These are phyloP conservation scores for Campylomormyrus numenius DNA, from an alignment of 2,113 vertebrate species.

Conservation along the genomic window DNA sequence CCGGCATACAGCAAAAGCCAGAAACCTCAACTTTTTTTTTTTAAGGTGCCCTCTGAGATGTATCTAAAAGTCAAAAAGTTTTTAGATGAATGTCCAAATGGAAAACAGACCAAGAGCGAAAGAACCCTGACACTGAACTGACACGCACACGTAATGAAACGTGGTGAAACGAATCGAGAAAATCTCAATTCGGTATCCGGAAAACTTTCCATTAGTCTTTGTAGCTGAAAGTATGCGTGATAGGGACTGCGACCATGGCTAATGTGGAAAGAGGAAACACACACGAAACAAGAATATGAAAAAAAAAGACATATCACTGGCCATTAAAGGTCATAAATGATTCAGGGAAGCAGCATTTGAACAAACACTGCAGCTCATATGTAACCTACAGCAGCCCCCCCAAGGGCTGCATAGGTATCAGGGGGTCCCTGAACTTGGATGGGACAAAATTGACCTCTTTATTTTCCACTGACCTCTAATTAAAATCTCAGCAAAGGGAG, in stretches of 20 bases:
- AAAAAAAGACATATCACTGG: not conserved
- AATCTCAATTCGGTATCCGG: not conserved
- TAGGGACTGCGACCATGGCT: not conserved
- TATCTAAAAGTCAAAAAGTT: not conserved
- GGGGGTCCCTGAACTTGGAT: not conserved
- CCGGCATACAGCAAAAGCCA: not conserved
- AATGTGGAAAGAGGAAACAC: not conserved
- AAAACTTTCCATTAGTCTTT: not conserved
- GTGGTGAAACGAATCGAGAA: not conserved
- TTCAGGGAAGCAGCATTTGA: not conserved
- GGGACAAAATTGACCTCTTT: not conserved
- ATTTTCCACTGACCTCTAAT: not conserved
- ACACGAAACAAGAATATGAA: not conserved
- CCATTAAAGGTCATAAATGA: not conserved
- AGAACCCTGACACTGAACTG: not conserved
- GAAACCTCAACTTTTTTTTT: not conserved
- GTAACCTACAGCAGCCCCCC: not conserved
- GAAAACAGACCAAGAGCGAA: not conserved
- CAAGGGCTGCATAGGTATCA: not conserved
- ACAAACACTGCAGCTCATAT: not conserved
- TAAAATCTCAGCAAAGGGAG: not conserved
- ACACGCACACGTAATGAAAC: not conserved
- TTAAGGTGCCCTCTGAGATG: not conserved
- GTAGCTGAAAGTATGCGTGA: not conserved
- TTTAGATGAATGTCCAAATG: not conserved